Conservation (phyloP, 2,888 invertebrate genomes). For the Melinopterus prodromus region DNA sequence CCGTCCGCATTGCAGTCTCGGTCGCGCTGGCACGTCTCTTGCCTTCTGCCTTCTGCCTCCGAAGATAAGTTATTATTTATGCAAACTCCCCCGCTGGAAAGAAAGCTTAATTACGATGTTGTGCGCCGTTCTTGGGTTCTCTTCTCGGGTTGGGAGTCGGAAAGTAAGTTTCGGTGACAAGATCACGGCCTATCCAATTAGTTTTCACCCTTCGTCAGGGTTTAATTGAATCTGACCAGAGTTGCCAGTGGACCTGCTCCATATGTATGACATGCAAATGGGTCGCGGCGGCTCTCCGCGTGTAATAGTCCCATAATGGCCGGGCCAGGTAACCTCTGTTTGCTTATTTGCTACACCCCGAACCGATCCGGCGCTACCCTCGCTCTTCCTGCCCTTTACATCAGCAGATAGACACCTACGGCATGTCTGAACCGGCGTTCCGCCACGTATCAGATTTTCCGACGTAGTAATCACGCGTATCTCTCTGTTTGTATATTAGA, state of each 20-base stretch:
- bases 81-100: not conserved
- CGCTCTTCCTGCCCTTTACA: not conserved
- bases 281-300: slow-evolving; percentile 7
- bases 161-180: slow-evolving; percentile 10
- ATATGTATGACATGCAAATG: slow-evolving; percentile 26
- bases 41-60: not conserved
- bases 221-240: slow-evolving; percentile 24
- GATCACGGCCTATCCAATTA: slow-evolving; percentile 22
- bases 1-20: not conserved
- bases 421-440: not conserved
- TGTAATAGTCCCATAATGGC: slow-evolving; percentile 22
- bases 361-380: not conserved
- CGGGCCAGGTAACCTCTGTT: slow-evolving; percentile 23
- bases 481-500: not conserved
- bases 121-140: not conserved
- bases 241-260: slow-evolving; percentile 21
- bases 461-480: not conserved
- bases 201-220: slow-evolving; percentile 22
- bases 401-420: too few species aligned
- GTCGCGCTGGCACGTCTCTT: not conserved
- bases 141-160: not conserved
- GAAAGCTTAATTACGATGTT: not conserved
- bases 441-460: not conserved
- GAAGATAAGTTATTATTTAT: slow-evolving; percentile 4
- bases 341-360: slow-evolving; percentile 11